Percentiles rank a stretch among this genome's conserved stretches.
phyloP scores from a whole-genome alignment of 2,797 vertebrate species.

The Xenopus petersii region DNA sequence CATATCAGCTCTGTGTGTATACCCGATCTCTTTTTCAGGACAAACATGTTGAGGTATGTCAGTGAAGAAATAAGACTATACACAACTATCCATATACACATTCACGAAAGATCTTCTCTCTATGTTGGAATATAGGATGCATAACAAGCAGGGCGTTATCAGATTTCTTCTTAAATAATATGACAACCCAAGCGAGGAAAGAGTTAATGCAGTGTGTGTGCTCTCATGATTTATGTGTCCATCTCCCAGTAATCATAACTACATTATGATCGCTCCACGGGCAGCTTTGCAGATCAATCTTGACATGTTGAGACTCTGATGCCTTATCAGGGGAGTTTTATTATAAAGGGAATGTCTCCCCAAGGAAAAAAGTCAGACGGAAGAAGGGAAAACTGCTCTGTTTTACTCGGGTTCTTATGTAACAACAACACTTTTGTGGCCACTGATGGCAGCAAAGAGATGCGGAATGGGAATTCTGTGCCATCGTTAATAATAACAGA shows the following conservation, averaged over 20 bases:
- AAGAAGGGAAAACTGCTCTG: conserved; percentile 8
- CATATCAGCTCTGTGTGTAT: too few species aligned
- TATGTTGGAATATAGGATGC: too few species aligned
- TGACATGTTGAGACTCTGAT: conserved; percentile 40
- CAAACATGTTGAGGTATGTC: too few species aligned
- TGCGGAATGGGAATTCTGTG: background rate
- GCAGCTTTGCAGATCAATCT: conserved; percentile 34
- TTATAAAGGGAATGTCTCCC: conserved; percentile 29
- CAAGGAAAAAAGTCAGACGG: conserved; percentile 15
- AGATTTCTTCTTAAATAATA: too few species aligned
- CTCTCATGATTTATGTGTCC: conserved; percentile 22
- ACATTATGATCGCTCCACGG: conserved; percentile 38
- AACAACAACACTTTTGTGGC: background rate
- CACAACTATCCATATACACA: too few species aligned
- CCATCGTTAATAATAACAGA: background rate
- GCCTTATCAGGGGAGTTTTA: conserved; percentile 40
- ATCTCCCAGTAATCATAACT: conserved; percentile 40
- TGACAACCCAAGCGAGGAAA: background rate
- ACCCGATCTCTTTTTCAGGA: too few species aligned
- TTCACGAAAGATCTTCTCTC: too few species aligned
- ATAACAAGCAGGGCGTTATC: too few species aligned
- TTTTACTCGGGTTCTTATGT: conserved; percentile 8
- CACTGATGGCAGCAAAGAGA: background rate
- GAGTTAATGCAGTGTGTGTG: conserved; percentile 21
- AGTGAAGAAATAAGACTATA: too few species aligned